Evolutionary conservation across 2,113 vertebrate species (phyloP).

Genomic region (Apaloderma vittatum): DNA sequence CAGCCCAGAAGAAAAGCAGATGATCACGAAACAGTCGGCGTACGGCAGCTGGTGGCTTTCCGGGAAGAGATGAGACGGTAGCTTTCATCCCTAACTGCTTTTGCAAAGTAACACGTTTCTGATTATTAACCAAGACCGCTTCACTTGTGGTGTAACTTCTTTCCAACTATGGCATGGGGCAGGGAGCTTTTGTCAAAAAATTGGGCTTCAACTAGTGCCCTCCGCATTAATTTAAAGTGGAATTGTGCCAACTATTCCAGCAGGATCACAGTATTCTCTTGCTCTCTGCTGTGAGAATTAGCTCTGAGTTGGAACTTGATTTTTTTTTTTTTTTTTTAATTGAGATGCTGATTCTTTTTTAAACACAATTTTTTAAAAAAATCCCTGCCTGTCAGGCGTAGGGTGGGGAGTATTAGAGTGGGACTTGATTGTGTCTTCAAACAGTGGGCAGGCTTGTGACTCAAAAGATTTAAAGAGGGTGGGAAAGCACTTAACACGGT

Average conservation of each 20-base stretch:
- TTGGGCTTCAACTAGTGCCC: fast-evolving
- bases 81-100: fast-evolving
- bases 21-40: slow-evolving; percentile 79
- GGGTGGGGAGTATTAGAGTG: background rate
- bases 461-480: background rate
- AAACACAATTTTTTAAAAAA: background rate
- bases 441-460: background rate
- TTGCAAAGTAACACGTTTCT: fast-evolving
- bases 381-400: background rate
- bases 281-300: background rate
- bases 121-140: fast-evolving
- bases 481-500: background rate
- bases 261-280: no score
- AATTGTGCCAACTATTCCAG: background rate
- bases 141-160: background rate
- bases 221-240: fast-evolving
- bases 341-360: background rate
- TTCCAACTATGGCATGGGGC: fast-evolving
- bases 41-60: slow-evolving; percentile 88
- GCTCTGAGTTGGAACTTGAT: background rate
- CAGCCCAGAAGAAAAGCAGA: slow-evolving; percentile 90
- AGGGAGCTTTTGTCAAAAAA: fast-evolving
- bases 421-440: background rate
- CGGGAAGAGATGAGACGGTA: slow-evolving; percentile 77
- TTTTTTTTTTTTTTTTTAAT: no score